Evolutionary conservation across 2,113 vertebrate genomes (phyloP).

Genomic region (Phaethornis superciliosus): DNA sequence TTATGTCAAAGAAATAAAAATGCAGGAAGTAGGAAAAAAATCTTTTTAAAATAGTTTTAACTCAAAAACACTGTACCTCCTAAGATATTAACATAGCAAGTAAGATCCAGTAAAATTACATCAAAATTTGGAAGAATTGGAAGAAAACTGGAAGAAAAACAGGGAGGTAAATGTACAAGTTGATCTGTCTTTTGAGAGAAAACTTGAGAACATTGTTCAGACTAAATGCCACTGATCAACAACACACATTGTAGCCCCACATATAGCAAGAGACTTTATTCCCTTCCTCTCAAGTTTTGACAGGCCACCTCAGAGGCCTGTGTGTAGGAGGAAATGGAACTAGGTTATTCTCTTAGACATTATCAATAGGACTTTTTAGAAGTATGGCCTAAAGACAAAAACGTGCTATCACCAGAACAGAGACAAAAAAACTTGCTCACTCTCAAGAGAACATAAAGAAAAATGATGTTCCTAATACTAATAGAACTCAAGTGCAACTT

Average conservation of each 20-base stretch:
- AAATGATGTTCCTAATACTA: neutral
- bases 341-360: neutral
- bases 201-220: neutral
- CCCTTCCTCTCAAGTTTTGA: neutral
- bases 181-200: neutral
- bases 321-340: neutral
- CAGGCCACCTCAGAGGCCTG: neutral
- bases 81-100: neutral
- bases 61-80: neutral
- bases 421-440: neutral
- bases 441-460: neutral
- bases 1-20: neutral
- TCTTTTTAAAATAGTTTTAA: neutral
- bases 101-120: neutral
- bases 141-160: neutral
- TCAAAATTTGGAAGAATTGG: too few species aligned
- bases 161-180: neutral
- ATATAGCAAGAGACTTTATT: neutral
- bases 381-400: neutral
- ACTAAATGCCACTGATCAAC: neutral
- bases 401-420: neutral
- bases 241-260: neutral
- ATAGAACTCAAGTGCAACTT: neutral
- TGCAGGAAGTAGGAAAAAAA: neutral
- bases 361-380: neutral